phyloP scores from a whole-genome alignment of 2,797 vertebrate genomes.

The Labeo calbasu region DNA sequence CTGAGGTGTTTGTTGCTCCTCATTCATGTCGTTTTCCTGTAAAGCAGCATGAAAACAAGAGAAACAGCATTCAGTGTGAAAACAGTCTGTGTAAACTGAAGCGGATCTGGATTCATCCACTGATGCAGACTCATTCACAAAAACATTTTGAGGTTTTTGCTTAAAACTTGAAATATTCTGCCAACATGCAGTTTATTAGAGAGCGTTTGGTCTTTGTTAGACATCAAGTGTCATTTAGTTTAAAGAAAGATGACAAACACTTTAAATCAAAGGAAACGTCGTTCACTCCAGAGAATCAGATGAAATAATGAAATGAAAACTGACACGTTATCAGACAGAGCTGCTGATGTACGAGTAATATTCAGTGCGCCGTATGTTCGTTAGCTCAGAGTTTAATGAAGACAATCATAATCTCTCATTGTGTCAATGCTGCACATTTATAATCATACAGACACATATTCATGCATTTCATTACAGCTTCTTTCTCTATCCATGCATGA shows the following conservation, averaged over 20 bases:
- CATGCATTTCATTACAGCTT: not conserved
- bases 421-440: constrained; percentile 3
- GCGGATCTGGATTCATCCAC: not conserved
- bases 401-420: not conserved
- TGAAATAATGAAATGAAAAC: not conserved
- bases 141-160: too few relatives aligned
- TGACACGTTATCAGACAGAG: not conserved
- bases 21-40: not conserved
- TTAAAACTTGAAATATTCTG: not conserved
- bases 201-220: too few relatives aligned
- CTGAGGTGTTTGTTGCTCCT: not conserved
- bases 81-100: not conserved
- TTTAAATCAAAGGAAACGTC: not conserved
- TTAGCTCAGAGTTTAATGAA: not conserved
- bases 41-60: not conserved
- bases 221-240: too few relatives aligned
- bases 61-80: not conserved
- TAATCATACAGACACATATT: not conserved
- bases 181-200: not conserved
- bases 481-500: not conserved
- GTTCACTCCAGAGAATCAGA: not conserved
- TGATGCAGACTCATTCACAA: too few relatives aligned
- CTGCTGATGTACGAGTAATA: not conserved
- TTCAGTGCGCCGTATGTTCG: not conserved
- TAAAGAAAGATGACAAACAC: not conserved